A percentile compares a stretch with the other conserved stretches of the same genome.
phyloP scores from a whole-genome alignment of 2,888 invertebrate species.

The Physocephala rufipes region DNA sequence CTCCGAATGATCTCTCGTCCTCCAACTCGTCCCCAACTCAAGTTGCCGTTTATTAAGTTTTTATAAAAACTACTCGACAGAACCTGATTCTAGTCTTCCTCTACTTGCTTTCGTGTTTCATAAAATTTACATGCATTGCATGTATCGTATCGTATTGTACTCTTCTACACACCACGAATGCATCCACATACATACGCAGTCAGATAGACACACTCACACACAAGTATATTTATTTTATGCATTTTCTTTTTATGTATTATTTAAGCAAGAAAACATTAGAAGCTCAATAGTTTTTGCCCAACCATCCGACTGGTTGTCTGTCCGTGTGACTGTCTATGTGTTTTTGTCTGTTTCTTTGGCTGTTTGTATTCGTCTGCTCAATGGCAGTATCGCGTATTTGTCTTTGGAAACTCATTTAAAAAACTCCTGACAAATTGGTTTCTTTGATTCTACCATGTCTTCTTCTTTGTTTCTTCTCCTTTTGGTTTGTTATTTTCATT shows the following conservation, averaged over 20 bases:
- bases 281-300: slow-evolving; percentile 8
- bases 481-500: neutral
- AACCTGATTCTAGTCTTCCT: slow-evolving; percentile 14
- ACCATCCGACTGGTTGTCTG: neutral
- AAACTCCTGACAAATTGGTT: slow-evolving; percentile 22
- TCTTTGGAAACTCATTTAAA: slow-evolving; percentile 35
- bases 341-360: too few species aligned
- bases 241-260: neutral
- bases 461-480: neutral
- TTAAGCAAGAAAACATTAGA: slow-evolving; percentile 9
- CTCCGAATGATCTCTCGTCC: neutral
- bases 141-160: slow-evolving; percentile 9
- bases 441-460: slow-evolving; percentile 5
- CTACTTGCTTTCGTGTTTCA: slow-evolving; percentile 17
- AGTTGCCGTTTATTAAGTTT: slow-evolving; percentile 31
- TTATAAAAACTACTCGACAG: slow-evolving; percentile 24
- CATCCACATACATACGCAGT: neutral
- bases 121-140: slow-evolving; percentile 30
- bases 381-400: slow-evolving; percentile 10
- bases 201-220: neutral
- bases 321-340: neutral
- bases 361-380: too few species aligned
- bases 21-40: neutral
- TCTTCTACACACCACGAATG: neutral
- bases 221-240: neutral